Conservation (phyloP, 2,888 invertebrate species). For the Pseudococcus jackbeardsleyi region DNA sequence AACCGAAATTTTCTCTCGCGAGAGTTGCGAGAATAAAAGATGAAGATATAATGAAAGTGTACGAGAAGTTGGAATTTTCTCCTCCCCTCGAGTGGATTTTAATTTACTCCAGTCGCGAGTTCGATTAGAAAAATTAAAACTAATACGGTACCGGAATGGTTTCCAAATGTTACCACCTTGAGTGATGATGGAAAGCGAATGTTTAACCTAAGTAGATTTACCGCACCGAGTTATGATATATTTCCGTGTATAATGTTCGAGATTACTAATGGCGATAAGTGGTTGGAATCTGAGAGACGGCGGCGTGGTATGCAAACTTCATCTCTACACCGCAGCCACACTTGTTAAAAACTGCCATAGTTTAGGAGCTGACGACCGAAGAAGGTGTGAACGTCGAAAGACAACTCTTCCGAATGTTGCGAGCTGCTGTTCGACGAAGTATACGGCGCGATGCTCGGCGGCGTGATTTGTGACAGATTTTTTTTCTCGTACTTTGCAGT, state of each 20-base stretch:
- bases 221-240: background rate
- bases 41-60: background rate
- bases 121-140: background rate
- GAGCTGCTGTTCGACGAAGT: background rate
- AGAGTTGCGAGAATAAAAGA: background rate
- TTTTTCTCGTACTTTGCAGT: background rate
- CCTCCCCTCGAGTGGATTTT: background rate
- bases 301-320: constrained; percentile 4
- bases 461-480: constrained; percentile 43
- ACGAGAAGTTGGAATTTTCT: background rate
- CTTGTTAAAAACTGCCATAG: background rate
- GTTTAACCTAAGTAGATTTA: background rate
- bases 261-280: constrained; percentile 42
- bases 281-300: background rate
- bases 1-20: background rate
- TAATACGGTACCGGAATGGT: background rate
- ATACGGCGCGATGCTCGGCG: background rate
- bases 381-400: constrained; percentile 27
- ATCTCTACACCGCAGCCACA: background rate
- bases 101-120: background rate
- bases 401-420: constrained; percentile 34
- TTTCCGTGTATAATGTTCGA: background rate
- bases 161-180: background rate
- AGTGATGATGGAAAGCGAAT: background rate
- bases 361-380: background rate